These are phyloP conservation scores for Oligia strigilis DNA, from an alignment of 2,888 invertebrate genomes.

Conservation along the genomic window DNA sequence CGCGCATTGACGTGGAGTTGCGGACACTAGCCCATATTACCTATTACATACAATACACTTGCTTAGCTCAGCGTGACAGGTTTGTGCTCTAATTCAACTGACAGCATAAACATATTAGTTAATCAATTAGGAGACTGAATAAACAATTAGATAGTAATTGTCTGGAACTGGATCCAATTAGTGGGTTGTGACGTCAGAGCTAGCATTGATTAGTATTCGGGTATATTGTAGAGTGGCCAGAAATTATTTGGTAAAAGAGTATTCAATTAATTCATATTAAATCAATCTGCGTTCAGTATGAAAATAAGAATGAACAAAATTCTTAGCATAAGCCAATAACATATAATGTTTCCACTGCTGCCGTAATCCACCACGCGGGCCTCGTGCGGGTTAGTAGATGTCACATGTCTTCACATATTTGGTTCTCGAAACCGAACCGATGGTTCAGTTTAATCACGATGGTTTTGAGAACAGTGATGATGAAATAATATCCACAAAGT, in stretches of 20 bases:
- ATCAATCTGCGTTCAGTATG: background rate
- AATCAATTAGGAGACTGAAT: conserved; percentile 56
- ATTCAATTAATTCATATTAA: background rate
- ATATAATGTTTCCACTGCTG: too few relatives aligned
- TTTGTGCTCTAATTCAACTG: conserved; percentile 29
- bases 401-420: too few relatives aligned
- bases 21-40: too few relatives aligned
- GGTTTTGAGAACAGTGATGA: too few relatives aligned
- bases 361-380: too few relatives aligned
- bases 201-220: conserved; percentile 1
- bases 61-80: conserved; percentile 31
- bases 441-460: too few relatives aligned
- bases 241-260: background rate
- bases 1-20: too few relatives aligned
- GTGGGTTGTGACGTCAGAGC: conserved; percentile 1
- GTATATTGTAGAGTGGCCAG: background rate
- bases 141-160: conserved; percentile 54
- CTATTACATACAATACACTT: conserved; percentile 17
- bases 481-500: too few relatives aligned
- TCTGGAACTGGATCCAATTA: conserved; percentile 42
- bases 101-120: conserved; percentile 54
- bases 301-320: background rate
- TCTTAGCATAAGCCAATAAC: too few relatives aligned
- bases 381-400: too few relatives aligned
- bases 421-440: too few relatives aligned